These are phyloP conservation scores for Apodemus speciosus DNA, from an alignment of 2,113 vertebrate genomes.

Conservation along the genomic window DNA sequence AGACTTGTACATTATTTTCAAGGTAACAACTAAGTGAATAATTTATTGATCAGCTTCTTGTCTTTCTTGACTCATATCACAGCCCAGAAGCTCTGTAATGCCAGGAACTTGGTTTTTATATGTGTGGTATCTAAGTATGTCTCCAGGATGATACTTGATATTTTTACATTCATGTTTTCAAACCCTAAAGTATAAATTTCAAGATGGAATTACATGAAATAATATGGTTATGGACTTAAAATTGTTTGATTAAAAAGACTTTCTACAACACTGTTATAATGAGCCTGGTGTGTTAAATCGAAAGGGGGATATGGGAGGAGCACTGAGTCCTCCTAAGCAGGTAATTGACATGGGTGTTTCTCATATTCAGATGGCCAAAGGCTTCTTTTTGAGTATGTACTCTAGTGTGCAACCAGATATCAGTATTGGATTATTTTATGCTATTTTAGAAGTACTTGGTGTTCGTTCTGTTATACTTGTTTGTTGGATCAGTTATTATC, in stretches of 20 bases:
- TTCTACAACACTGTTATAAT: neutral
- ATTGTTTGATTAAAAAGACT: neutral
- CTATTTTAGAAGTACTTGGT: neutral
- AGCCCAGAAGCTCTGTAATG: neutral
- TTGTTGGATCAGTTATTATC: neutral
- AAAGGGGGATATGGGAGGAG: neutral
- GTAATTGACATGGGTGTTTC: neutral
- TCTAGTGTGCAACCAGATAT: neutral
- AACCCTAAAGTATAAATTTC: neutral
- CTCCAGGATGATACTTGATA: neutral
- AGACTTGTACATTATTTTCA: neutral
- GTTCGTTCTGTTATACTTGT: constrained; percentile 3
- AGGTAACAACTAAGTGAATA: neutral
- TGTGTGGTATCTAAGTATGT: neutral
- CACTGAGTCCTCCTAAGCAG: neutral
- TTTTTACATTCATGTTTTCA: neutral
- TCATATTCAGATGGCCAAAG: constrained; percentile 9
- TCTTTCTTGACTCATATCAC: neutral
- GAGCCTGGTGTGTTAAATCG: neutral
- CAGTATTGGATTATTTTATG: constrained; percentile 30
- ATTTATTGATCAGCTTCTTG: neutral
- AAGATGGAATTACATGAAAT: neutral
- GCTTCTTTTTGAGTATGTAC: neutral
- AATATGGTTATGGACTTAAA: neutral
- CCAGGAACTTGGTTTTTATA: neutral